A percentile compares a stretch with the other conserved stretches of the same genome.
Evolutionary conservation across 2,888 invertebrate species (phyloP).

Genomic region (Tanytarsus gracilentus): DNA sequence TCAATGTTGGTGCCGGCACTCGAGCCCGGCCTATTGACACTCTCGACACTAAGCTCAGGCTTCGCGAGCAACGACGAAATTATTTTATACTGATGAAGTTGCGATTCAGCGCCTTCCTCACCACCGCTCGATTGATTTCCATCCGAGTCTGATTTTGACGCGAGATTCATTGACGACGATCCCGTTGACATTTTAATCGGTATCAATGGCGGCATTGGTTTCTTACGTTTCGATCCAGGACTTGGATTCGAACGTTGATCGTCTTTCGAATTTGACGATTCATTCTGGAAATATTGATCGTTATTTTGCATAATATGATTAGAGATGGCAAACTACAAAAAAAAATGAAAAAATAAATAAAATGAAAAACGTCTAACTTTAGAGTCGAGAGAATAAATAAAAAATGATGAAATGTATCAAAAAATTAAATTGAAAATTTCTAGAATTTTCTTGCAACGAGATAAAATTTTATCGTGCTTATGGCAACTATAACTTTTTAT

Average conservation of each 20-base stretch:
- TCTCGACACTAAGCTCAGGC: slow-evolving; percentile 32
- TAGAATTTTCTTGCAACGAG: too few relatives aligned
- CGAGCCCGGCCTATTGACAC: slow-evolving; percentile 6
- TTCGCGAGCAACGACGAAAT: slow-evolving; percentile 40
- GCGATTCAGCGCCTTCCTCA: slow-evolving; percentile 46
- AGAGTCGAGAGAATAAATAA: not conserved
- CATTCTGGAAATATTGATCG: slow-evolving; percentile 27
- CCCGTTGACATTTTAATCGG: slow-evolving; percentile 15
- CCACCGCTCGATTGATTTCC: slow-evolving; percentile 28
- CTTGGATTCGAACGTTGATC: slow-evolving; percentile 18
- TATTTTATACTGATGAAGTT: slow-evolving; percentile 34
- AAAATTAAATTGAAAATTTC: too few relatives aligned
- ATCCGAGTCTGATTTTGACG: slow-evolving; percentile 30
- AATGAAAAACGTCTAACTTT: not conserved
- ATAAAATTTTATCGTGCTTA: too few relatives aligned
- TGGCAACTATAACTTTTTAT: too few relatives aligned
- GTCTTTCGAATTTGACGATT: slow-evolving; percentile 25
- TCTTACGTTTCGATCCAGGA: slow-evolving; percentile 19
- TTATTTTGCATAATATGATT: slow-evolving; percentile 29
- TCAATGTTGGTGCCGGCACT: slow-evolving; percentile 25
- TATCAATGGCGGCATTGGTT: slow-evolving; percentile 25
- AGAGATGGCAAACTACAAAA: slow-evolving; percentile 28
- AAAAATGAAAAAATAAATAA: slow-evolving; percentile 13
- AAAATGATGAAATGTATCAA: not conserved
- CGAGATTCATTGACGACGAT: slow-evolving; percentile 33